Percentiles rank a stretch among this genome's conserved stretches.
phyloP scores from a whole-genome alignment of 1,140 invertebrate genomes.

The Drosophila baimaii region DNA sequence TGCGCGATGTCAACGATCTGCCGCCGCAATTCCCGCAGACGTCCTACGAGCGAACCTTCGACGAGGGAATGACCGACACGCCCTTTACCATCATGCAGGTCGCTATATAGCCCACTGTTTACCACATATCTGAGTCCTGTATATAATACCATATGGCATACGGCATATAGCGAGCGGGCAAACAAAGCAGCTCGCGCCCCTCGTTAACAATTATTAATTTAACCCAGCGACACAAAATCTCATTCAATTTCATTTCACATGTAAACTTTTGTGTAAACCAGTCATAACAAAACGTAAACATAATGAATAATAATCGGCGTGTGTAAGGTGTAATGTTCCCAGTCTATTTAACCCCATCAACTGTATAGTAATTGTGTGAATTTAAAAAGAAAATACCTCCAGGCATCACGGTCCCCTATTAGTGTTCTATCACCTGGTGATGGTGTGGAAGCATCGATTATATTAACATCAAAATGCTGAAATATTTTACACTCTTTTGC shows the following conservation, averaged over 20 bases:
- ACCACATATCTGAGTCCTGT: slow-evolving; percentile 31
- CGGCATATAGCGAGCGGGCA: slow-evolving; percentile 26
- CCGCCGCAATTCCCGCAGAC: slow-evolving; percentile 90
- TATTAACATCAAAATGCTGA: slow-evolving; percentile 3
- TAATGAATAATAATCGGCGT: slow-evolving; percentile 55
- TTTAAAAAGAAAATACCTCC: slow-evolving; percentile 22
- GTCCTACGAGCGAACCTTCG: slow-evolving; percentile 88
- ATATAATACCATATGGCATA: slow-evolving; percentile 31
- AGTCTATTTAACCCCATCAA: slow-evolving; percentile 27
- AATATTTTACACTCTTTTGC: slow-evolving; percentile 13
- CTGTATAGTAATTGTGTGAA: slow-evolving; percentile 28
- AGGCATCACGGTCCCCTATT: slow-evolving; percentile 1
- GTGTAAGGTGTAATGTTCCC: slow-evolving; percentile 7
- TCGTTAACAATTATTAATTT: slow-evolving; percentile 74
- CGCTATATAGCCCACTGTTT: slow-evolving; percentile 59
- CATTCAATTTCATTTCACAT: slow-evolving; percentile 54
- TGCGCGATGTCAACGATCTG: slow-evolving; percentile 92
- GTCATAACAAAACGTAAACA: slow-evolving; percentile 52
- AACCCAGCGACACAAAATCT: slow-evolving; percentile 54
- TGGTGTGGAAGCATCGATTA: not conserved
- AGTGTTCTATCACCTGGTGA: not conserved
- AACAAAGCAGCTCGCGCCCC: slow-evolving; percentile 26
- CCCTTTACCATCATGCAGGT: slow-evolving; percentile 89
- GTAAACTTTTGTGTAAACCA: slow-evolving; percentile 58
- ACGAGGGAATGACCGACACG: slow-evolving; percentile 87